A percentile compares a stretch with the other conserved stretches of the same genome.
Evolutionary conservation across 2,797 vertebrate species (phyloP).

Genomic region (Sebastes cheni): DNA sequence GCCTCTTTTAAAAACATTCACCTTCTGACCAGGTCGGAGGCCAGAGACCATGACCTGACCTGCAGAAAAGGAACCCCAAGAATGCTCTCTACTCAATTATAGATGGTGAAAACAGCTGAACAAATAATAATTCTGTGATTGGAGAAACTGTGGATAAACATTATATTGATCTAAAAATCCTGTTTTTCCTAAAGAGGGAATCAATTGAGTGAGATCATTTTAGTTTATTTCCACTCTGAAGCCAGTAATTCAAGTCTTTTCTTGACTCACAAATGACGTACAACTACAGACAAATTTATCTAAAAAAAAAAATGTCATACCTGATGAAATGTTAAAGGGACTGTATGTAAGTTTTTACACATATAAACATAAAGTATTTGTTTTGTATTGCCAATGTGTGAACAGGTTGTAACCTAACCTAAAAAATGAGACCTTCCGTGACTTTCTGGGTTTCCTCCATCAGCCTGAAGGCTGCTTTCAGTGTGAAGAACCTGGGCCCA

Average conservation of each 20-base stretch:
- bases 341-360: too few relatives aligned
- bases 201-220: neutral
- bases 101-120: constrained; percentile 2
- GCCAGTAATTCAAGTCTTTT: neutral
- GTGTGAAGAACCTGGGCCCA: too few relatives aligned
- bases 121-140: neutral
- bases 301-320: too few relatives aligned
- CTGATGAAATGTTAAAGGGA: neutral
- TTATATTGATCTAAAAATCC: neutral
- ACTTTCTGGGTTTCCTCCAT: too few relatives aligned
- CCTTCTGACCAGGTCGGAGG: constrained; percentile 18
- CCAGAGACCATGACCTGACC: constrained; percentile 9
- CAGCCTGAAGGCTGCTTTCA: too few relatives aligned
- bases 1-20: neutral
- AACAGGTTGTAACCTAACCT: too few relatives aligned
- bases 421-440: too few relatives aligned
- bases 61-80: constrained; percentile 15
- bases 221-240: neutral
- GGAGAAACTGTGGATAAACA: neutral
- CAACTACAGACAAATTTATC: neutral
- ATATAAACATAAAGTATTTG: too few relatives aligned
- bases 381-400: too few relatives aligned
- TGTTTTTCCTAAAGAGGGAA: neutral
- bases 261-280: neutral
- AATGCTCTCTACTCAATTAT: constrained; percentile 11